Conservation (phyloP, 2,888 invertebrate species). For the Pseudococcus jackbeardsleyi region DNA sequence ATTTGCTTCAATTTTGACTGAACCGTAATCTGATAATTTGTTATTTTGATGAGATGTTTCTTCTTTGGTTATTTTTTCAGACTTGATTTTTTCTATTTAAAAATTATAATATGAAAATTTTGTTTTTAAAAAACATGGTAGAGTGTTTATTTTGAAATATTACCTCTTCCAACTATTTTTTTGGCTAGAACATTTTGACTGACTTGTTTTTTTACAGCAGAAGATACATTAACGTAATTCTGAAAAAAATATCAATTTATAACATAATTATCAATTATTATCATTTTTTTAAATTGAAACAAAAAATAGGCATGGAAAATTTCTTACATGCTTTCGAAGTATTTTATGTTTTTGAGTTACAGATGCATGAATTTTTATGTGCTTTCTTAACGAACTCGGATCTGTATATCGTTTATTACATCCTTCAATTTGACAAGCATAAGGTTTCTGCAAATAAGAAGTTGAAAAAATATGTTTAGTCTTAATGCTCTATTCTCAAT, state of each 20-base stretch:
- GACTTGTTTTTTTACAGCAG: constrained; percentile 48
- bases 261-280: not conserved
- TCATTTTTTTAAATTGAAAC: not conserved
- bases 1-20: not conserved
- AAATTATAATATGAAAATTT: not conserved
- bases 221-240: constrained; percentile 20
- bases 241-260: not conserved
- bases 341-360: constrained; percentile 51
- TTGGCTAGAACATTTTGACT: constrained; percentile 35
- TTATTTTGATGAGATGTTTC: not conserved
- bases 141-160: not conserved
- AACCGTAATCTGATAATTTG: not conserved
- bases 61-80: not conserved
- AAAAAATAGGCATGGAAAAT: not conserved
- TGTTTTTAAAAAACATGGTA: not conserved
- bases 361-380: constrained; percentile 84
- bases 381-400: constrained; percentile 92
- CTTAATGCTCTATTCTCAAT: no score
- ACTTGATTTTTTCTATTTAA: not conserved
- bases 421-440: constrained; percentile 88
- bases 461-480: not conserved
- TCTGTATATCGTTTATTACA: constrained; percentile 94
- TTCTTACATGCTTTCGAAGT: constrained; percentile 31
- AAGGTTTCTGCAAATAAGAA: constrained; percentile 82
- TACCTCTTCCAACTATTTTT: constrained; percentile 15